These are phyloP conservation scores for Phaethon lepturus DNA, from an alignment of 2,113 vertebrate genomes.

Conservation along the genomic window DNA sequence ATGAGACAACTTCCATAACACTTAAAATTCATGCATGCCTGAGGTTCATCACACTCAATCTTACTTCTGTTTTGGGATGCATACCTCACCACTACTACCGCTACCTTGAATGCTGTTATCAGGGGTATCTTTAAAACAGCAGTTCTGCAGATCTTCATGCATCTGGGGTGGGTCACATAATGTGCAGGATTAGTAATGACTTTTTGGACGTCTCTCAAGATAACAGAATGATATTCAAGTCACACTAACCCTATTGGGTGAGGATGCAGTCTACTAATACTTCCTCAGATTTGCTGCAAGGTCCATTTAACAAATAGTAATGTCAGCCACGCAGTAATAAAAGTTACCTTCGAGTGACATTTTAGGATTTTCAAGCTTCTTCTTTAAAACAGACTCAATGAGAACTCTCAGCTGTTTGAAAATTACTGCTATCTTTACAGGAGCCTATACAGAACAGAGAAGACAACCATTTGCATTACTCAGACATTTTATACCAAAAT, in stretches of 20 bases:
- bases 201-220: background rate
- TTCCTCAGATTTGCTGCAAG: background rate
- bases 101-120: background rate
- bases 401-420: constrained; percentile 94
- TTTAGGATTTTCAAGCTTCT: constrained; percentile 94
- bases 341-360: constrained; percentile 92
- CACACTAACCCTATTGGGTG: background rate
- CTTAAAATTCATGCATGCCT: background rate
- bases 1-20: background rate
- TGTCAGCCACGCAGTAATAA: background rate
- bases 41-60: background rate
- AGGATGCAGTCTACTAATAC: background rate
- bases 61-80: background rate
- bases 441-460: constrained; percentile 80
- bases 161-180: background rate
- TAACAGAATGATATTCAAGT: background rate
- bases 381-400: constrained; percentile 91
- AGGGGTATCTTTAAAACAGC: background rate
- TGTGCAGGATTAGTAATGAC: background rate
- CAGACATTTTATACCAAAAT: background rate
- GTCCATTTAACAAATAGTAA: background rate
- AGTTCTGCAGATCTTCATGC: background rate
- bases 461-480: background rate
- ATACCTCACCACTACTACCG: background rate
- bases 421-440: constrained; percentile 96